Percentiles rank a stretch among this genome's conserved stretches.
These are phyloP conservation scores for Salminus brasiliensis DNA, from an alignment of 2,113 vertebrate species.

Conservation along the genomic window DNA sequence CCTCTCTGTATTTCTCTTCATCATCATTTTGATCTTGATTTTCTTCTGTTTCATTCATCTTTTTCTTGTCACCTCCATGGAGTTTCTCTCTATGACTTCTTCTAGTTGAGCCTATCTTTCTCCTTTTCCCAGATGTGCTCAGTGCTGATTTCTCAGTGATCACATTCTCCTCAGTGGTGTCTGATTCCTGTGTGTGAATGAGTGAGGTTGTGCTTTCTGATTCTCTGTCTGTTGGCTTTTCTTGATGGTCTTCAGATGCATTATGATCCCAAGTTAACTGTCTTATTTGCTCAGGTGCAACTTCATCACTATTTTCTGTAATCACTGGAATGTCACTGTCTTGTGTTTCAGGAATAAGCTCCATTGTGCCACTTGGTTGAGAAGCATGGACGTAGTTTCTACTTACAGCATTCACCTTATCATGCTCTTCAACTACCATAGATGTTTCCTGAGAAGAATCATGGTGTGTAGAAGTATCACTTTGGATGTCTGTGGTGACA, in stretches of 20 bases:
- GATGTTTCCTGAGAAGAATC: not conserved
- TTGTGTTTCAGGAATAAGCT: not conserved
- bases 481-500: not conserved
- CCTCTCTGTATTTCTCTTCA: conserved; percentile 2
- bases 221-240: not conserved
- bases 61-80: not conserved
- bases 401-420: not conserved
- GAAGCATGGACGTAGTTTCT: not conserved
- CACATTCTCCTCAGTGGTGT: not conserved
- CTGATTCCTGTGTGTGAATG: not conserved
- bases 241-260: not conserved
- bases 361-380: not conserved
- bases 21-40: not conserved
- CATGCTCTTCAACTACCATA: not conserved
- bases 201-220: not conserved
- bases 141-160: not conserved
- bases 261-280: not conserved
- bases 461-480: not conserved
- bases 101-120: conserved; percentile 40
- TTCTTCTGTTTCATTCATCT: not conserved
- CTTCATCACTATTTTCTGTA: not conserved
- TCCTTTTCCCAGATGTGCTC: conserved; percentile 7
- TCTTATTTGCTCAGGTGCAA: not conserved
- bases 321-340: not conserved
- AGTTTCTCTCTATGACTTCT: not conserved